Conservation (phyloP, 92 coral and sea anemone genomes). For the Epizoanthus stellaris region DNA sequence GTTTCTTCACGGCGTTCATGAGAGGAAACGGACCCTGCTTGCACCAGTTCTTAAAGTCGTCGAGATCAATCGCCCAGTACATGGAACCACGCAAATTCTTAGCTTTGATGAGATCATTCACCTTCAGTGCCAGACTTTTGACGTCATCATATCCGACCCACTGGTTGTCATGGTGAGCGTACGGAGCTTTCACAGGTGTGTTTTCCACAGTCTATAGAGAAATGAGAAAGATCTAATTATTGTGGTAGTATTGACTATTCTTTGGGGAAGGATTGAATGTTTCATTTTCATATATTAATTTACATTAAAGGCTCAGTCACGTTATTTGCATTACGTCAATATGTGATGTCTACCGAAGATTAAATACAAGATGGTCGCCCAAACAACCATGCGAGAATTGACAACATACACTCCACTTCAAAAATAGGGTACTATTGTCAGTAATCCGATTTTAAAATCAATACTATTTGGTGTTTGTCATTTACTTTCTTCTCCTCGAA, state of each 20-base stretch:
- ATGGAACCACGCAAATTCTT: constrained; percentile 78
- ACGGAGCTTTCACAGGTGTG: constrained; percentile 66
- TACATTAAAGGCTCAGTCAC: too few species aligned
- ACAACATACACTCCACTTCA: too few species aligned
- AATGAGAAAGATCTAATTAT: not conserved
- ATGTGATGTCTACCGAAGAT: too few species aligned
- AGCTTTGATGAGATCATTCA: constrained; percentile 62
- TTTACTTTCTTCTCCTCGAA: too few species aligned
- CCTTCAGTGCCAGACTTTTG: constrained; percentile 68
- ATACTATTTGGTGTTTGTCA: too few species aligned
- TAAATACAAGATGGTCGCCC: too few species aligned
- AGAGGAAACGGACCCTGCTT: constrained; percentile 68
- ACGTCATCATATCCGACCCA: constrained; percentile 88
- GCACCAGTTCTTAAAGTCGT: constrained; percentile 71
- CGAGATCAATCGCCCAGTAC: constrained; percentile 88
- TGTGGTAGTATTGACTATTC: too few species aligned
- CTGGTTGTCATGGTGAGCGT: constrained; percentile 75
- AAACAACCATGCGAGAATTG: too few species aligned
- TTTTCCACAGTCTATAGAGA: constrained; percentile 7
- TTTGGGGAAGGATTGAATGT: not conserved
- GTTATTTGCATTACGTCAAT: too few species aligned
- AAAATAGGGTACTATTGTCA: too few species aligned
- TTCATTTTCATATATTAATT: not conserved
- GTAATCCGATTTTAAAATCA: too few species aligned
- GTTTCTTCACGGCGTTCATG: constrained; percentile 72